These are phyloP conservation scores for Peromyscus polionotus DNA, from an alignment of 2,113 vertebrate genomes.

Conservation along the genomic window DNA sequence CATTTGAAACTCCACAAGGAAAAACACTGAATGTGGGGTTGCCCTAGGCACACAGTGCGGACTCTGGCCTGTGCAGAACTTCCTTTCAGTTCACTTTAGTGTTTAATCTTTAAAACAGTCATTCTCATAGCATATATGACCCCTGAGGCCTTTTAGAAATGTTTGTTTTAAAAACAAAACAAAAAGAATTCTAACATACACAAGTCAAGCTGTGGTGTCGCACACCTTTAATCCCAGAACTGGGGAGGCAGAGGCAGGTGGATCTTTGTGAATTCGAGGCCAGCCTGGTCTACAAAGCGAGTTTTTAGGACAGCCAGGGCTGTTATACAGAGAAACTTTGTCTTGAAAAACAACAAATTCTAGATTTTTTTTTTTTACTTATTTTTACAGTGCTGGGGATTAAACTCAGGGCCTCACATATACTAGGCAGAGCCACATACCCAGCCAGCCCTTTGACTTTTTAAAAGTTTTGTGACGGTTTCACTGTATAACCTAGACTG, in stretches of 20 bases:
- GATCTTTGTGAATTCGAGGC: background rate
- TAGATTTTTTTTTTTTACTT: background rate
- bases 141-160: background rate
- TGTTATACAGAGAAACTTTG: background rate
- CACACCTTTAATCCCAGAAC: background rate
- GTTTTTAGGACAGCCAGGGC: background rate
- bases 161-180: background rate
- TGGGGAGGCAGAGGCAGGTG: background rate
- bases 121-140: background rate
- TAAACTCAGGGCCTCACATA: background rate
- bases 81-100: background rate
- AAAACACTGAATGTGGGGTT: background rate
- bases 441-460: background rate
- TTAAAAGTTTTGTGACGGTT: background rate
- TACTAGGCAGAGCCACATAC: background rate
- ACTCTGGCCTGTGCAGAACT: background rate
- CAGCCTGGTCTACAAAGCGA: background rate
- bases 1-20: background rate
- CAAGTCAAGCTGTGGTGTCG: background rate
- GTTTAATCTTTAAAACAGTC: constrained; percentile 1
- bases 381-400: background rate
- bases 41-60: background rate
- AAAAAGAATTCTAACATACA: background rate
- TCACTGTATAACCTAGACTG: background rate
- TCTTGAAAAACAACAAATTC: background rate